phyloP scores from a whole-genome alignment of 2,113 vertebrate species.

The Ciconia maguari region DNA sequence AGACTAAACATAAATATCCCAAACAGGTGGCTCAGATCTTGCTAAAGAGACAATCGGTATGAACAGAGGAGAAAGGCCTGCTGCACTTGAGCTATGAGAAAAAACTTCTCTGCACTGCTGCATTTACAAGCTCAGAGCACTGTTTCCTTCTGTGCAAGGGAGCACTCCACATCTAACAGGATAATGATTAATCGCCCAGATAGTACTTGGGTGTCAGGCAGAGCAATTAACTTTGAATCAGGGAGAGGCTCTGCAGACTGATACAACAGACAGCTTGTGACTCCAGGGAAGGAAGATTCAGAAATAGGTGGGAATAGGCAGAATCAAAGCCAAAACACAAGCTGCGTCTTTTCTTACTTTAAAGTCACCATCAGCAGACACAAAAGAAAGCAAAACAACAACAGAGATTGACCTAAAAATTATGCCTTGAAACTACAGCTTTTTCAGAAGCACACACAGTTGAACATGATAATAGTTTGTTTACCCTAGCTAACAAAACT shows the following conservation, averaged over 20 bases:
- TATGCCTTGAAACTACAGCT: not conserved
- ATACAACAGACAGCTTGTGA: not conserved
- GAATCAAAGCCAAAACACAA: slow-evolving; percentile 1
- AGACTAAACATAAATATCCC: not conserved
- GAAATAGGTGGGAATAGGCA: not conserved
- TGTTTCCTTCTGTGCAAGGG: not conserved
- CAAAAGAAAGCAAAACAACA: not conserved
- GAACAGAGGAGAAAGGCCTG: not conserved
- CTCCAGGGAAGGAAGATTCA: not conserved
- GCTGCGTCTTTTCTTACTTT: not conserved
- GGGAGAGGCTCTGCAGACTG: not conserved
- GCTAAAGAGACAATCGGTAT: not conserved
- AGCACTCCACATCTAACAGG: slow-evolving; percentile 1
- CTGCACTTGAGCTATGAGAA: not conserved
- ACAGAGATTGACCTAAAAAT: not conserved
- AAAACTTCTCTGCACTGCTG: not conserved
- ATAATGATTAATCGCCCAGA: slow-evolving; percentile 19
- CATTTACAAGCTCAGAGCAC: not conserved
- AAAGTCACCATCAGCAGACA: not conserved
- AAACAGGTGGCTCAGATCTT: not conserved
- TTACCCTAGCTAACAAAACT: not conserved
- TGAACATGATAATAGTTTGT: not conserved
- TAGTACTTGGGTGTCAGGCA: not conserved
- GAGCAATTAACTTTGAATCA: slow-evolving; percentile 38
- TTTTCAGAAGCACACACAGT: not conserved